Evolutionary conservation across 2,888 invertebrate genomes (phyloP).

Genomic region (Metellina segmentata): DNA sequence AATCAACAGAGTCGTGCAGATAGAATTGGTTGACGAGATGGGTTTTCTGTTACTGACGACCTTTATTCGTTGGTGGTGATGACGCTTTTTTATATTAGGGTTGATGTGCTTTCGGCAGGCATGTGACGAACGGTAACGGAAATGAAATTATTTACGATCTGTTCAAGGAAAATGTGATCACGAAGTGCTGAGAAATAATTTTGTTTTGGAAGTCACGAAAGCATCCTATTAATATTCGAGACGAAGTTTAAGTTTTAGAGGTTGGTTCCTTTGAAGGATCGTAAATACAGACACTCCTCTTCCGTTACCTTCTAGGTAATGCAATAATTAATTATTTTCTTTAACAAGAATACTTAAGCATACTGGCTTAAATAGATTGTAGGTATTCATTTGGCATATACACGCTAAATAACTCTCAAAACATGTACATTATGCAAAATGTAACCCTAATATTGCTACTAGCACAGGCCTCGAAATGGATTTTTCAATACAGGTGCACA

Average conservation of each 20-base stretch:
- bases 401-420: neutral
- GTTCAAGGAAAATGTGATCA: neutral
- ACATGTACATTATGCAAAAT: neutral
- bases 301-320: neutral
- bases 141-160: neutral
- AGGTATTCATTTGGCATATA: neutral
- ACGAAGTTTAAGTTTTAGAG: neutral
- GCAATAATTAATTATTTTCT: neutral
- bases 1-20: constrained; percentile 20
- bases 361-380: neutral
- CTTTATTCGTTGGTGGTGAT: neutral
- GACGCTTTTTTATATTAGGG: neutral
- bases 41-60: neutral
- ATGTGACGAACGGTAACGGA: neutral
- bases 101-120: neutral
- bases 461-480: too few species aligned
- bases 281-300: neutral
- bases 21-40: neutral
- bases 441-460: too few species aligned
- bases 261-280: neutral
- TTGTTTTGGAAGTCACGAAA: neutral
- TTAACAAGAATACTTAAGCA: neutral
- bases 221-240: neutral
- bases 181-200: neutral
- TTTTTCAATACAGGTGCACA: too few species aligned